Base-by-base conservation (phyloP, 2,888 invertebrate genomes). In the Xestoiulus laeticollis region DNA sequence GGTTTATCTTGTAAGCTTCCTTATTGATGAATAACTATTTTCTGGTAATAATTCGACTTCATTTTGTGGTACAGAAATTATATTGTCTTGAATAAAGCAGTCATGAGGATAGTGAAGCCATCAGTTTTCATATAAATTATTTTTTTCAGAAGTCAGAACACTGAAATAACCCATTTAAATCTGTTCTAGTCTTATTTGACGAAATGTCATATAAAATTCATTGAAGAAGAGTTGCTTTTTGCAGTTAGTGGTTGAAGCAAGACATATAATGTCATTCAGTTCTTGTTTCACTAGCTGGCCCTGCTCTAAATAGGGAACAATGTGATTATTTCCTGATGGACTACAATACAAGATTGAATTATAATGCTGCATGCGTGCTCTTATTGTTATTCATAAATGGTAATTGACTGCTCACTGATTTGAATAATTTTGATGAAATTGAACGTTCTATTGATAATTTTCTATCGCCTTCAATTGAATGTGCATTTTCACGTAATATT, bases 361-460 rank as follows among this genome's bases (percentile, higher is more conserved):
- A 78, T 26, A 26, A 78, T 14, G 30, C 6, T 78, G 78, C 26
- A 30, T 78, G 78, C 78, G 30, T 26, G 30, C 26, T 3, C 78
- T 78, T 30, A 78, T 78, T 78, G 78, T 78, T 30, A 78, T 78
- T 78, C 78, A 78, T 78, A 78, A 78, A 78, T 78, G 78, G 30
- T 30, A 78, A 78, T 78, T 78, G 78, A 78, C 30, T 30, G 30
- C 78, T 78, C 78, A 78, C 78, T 78, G 78, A 78, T 78, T 26
- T 78, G 78, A 78, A 78, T 78, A 78, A 78, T 78, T 78, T 26
- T 12, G 30, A 30, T 30, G 30, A 30, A 30, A 78, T n/a, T 53
- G 53, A 53, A 53, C 19, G 5, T 30, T 78, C 78, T 26, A 78
- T 78, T 14, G 30, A 26, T 26, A 8, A 30, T n/a, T 26, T 78